Evolutionary conservation across 1,140 invertebrate genomes (phyloP).

Genomic region (Trachymyrmex cornetzi): DNA sequence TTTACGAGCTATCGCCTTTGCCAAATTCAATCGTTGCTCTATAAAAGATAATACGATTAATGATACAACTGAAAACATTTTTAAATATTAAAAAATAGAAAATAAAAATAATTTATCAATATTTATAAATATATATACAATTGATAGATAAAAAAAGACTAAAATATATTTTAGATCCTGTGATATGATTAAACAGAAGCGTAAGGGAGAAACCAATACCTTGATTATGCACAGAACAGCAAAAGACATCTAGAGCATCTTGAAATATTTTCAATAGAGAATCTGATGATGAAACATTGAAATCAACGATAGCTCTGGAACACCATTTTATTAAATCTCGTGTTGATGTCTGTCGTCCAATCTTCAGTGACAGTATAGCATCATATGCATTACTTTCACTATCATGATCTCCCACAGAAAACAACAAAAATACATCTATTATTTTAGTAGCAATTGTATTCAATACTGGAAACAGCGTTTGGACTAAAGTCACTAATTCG

Average conservation of each 20-base stretch:
- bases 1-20: conserved; percentile 92
- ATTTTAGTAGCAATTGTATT: conserved; percentile 92
- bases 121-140: neutral
- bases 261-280: conserved; percentile 93
- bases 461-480: conserved; percentile 91
- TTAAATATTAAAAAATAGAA: conserved; percentile 5
- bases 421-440: conserved; percentile 94
- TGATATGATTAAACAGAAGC: neutral
- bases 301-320: conserved; percentile 91
- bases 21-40: conserved; percentile 89
- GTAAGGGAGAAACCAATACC: conserved; percentile 68
- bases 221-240: conserved; percentile 90
- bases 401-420: conserved; percentile 90
- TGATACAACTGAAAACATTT: conserved; percentile 37
- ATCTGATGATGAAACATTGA: conserved; percentile 91
- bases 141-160: neutral
- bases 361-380: conserved; percentile 83
- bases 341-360: conserved; percentile 91
- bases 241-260: conserved; percentile 97
- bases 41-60: conserved; percentile 59
- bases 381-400: conserved; percentile 70
- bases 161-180: conserved; percentile 34
- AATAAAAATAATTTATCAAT: neutral
- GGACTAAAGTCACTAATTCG: conserved; percentile 91
- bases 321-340: conserved; percentile 98